Evolutionary conservation across 2,113 vertebrate genomes (phyloP).

Genomic region (Oceanodroma tethys): DNA sequence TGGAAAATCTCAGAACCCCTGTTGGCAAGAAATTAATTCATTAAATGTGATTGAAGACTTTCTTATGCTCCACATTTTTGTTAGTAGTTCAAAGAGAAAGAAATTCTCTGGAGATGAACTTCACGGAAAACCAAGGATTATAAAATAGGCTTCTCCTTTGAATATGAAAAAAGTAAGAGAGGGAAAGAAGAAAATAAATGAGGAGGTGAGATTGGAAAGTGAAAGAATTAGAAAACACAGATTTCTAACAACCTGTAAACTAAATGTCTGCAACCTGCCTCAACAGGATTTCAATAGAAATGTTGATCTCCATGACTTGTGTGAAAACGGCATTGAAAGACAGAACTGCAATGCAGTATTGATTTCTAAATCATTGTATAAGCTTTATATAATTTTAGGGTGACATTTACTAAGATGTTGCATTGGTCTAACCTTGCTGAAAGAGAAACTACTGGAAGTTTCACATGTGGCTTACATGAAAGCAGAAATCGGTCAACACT

Average conservation of each 20-base stretch:
- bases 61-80: neutral
- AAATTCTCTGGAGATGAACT: neutral
- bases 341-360: neutral
- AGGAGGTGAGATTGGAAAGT: neutral
- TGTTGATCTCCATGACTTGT: neutral
- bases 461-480: neutral
- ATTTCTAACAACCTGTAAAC: neutral
- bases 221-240: neutral
- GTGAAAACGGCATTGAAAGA: neutral
- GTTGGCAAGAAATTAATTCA: slow-evolving; percentile 4
- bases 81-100: neutral
- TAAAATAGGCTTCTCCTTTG: neutral
- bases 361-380: neutral
- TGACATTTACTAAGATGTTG: neutral
- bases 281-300: neutral
- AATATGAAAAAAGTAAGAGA: neutral
- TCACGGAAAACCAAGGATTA: neutral
- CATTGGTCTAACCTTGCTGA: neutral
- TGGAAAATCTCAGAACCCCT: neutral
- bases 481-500: neutral
- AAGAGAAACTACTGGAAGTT: neutral
- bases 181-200: neutral
- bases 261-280: neutral
- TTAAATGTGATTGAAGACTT: neutral
- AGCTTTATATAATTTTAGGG: neutral